Conservation (phyloP, 2,113 vertebrate genomes). For the Phylloscopus whistleri region DNA sequence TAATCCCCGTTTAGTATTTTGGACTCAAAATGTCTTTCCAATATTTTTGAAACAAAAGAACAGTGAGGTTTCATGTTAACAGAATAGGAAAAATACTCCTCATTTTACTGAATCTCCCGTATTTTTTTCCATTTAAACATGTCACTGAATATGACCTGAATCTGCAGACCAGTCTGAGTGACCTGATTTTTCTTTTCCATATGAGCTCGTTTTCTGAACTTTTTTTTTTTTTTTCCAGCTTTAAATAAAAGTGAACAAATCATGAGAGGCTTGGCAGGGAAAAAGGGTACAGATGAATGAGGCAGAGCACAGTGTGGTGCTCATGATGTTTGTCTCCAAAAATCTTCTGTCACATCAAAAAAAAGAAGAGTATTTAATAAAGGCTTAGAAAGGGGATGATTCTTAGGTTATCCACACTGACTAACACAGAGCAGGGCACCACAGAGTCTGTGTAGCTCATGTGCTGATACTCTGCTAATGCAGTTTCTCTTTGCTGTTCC, state of each 20-base stretch:
- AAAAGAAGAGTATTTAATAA: neutral
- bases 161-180: neutral
- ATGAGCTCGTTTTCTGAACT: neutral
- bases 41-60: neutral
- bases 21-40: neutral
- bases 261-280: neutral
- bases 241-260: neutral
- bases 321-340: neutral
- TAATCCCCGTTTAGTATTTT: neutral
- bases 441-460: neutral
- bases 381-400: neutral
- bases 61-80: neutral
- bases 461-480: neutral
- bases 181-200: conserved; percentile 14
- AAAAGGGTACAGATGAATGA: neutral
- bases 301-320: neutral
- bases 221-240: neutral
- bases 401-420: neutral
- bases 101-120: neutral
- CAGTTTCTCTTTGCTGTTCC: neutral
- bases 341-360: neutral
- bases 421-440: neutral
- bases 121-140: conserved; percentile 37
- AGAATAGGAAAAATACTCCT: neutral
- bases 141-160: neutral